Evolutionary conservation across 2,888 invertebrate species (phyloP).

Genomic region (Leptogaster cylindrica): DNA sequence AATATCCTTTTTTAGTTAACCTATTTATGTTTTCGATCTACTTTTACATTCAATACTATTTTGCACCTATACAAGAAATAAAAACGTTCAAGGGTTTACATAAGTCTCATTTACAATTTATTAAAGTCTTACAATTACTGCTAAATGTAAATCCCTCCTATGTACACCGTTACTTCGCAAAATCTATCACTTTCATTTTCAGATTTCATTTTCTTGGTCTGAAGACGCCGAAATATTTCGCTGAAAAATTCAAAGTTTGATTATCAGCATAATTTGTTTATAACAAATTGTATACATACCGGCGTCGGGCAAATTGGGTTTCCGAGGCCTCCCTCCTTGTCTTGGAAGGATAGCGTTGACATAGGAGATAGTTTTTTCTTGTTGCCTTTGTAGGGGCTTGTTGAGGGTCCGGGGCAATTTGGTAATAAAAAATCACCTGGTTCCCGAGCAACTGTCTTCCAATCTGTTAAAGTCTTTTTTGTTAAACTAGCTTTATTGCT

Average conservation of each 20-base stretch:
- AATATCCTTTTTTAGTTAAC: no score
- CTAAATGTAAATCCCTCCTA: background rate
- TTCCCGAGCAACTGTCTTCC: slow-evolving; percentile 46
- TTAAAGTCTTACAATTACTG: background rate
- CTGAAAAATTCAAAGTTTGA: slow-evolving; percentile 39
- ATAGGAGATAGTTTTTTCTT: slow-evolving; percentile 48
- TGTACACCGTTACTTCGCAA: background rate
- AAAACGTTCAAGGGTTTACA: no score
- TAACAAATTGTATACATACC: slow-evolving; percentile 36
- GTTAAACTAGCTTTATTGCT: slow-evolving; percentile 42
- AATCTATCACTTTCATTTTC: slow-evolving; percentile 25
- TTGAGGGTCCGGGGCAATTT: slow-evolving; percentile 48
- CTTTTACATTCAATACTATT: no score
- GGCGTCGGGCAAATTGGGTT: slow-evolving; percentile 41
- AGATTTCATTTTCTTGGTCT: slow-evolving; percentile 47
- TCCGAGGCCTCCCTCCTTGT: slow-evolving; percentile 33
- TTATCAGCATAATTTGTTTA: background rate
- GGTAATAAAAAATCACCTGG: slow-evolving; percentile 47
- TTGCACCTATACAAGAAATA: no score
- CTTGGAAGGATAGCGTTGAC: slow-evolving; percentile 45
- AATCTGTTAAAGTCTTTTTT: slow-evolving; percentile 46
- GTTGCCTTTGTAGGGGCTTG: slow-evolving; percentile 47
- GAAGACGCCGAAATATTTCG: slow-evolving; percentile 48
- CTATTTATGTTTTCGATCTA: no score
- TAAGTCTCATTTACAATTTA: slow-evolving; percentile 1